Conservation (phyloP, 2,113 vertebrate species). For the Campylorhamphus procurvoides region DNA sequence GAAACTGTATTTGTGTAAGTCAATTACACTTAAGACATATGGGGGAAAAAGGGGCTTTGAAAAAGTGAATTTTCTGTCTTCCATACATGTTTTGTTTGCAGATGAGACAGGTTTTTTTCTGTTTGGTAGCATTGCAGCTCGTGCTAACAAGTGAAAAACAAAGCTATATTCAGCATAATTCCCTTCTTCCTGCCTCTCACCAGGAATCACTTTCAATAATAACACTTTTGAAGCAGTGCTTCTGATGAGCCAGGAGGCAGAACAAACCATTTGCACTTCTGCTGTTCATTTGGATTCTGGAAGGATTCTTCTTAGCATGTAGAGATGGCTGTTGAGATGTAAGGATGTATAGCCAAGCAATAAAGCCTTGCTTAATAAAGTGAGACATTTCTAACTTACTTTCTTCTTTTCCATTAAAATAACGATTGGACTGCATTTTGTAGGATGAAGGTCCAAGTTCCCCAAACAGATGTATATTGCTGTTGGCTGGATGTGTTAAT, state of each 20-base stretch:
- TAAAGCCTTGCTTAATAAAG: not conserved
- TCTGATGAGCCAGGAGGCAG: not conserved
- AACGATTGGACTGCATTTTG: not conserved
- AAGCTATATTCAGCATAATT: not conserved
- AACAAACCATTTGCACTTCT: not conserved
- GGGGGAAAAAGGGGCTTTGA: not conserved
- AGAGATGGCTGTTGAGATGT: not conserved
- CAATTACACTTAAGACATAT: not conserved
- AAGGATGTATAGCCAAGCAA: not conserved
- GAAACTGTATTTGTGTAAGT: not conserved
- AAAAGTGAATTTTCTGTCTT: not conserved
- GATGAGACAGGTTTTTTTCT: not conserved
- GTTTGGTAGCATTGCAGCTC: not conserved
- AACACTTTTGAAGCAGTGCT: not conserved
- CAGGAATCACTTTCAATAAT: not conserved
- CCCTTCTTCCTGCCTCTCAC: not conserved
- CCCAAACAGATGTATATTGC: not conserved
- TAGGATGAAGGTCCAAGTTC: not conserved
- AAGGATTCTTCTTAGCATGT: not conserved
- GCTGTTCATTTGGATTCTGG: not conserved
- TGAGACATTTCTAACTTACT: not conserved
- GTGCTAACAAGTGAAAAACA: not conserved
- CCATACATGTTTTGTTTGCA: not conserved
- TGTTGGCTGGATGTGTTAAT: constrained; percentile 32
- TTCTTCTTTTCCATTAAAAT: not conserved